A percentile compares a stretch with the other conserved stretches of the same genome.
Conservation (phyloP, 2,113 vertebrate species). For the Chloebia gouldiae region DNA sequence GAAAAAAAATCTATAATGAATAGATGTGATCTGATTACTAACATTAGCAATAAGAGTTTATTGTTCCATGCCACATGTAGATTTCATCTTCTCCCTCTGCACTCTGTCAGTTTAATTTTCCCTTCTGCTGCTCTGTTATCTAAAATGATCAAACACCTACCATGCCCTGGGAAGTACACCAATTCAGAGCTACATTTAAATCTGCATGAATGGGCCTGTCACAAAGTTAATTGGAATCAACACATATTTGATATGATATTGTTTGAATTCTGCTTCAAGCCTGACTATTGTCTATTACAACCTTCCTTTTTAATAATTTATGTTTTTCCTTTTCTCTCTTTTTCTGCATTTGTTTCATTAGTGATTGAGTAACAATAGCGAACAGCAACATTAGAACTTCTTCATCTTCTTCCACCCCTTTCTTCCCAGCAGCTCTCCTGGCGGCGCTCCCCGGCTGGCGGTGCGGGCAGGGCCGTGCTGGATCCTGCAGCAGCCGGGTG, state of each 20-base stretch:
- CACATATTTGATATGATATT: background rate
- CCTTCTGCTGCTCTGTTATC: constrained; percentile 37
- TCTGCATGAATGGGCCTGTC: background rate
- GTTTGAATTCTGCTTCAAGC: constrained; percentile 19
- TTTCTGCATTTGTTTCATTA: background rate
- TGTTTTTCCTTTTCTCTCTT: background rate
- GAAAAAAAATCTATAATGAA: background rate
- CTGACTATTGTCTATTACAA: background rate
- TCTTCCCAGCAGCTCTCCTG: background rate
- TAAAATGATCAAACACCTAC: constrained; percentile 22
- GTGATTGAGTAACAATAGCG: background rate
- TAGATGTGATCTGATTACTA: constrained; percentile 24
- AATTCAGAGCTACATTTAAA: constrained; percentile 57
- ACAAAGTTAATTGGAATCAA: constrained; percentile 33
- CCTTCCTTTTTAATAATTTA: background rate
- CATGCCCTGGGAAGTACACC: constrained; percentile 3
- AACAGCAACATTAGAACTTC: background rate
- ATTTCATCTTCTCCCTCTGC: constrained; percentile 9
- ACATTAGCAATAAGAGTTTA: constrained; percentile 31
- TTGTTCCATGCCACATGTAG: background rate
- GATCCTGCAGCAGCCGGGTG: too few species aligned
- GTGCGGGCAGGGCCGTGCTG: too few species aligned
- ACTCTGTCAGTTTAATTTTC: constrained; percentile 40
- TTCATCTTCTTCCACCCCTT: background rate
- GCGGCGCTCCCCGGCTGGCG: too few species aligned